These are phyloP conservation scores for Conistra vaccinii DNA, from an alignment of 2,888 invertebrate genomes.

Conservation along the genomic window DNA sequence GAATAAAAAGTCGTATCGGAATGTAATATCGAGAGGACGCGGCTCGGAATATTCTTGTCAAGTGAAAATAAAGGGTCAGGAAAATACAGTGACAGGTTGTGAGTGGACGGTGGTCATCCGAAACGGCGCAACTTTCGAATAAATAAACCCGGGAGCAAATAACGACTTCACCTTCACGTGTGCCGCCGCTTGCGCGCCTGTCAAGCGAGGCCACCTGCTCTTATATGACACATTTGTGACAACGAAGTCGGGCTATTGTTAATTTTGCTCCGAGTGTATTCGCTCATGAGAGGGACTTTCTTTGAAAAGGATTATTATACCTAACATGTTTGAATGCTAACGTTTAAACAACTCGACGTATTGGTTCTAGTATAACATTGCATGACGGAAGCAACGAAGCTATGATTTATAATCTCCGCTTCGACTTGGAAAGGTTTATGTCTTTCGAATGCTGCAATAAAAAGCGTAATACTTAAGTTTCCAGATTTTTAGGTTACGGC, in stretches of 20 bases:
- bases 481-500: constrained; percentile 70
- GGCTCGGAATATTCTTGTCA: constrained; percentile 88
- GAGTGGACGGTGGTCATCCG: constrained; percentile 88
- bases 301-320: constrained; percentile 37
- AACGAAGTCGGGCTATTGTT: constrained; percentile 79
- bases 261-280: constrained; percentile 68
- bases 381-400: constrained; percentile 70
- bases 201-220: constrained; percentile 81
- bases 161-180: constrained; percentile 84
- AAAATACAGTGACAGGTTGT: constrained; percentile 89
- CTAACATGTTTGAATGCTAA: constrained; percentile 36
- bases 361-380: constrained; percentile 56
- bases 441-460: constrained; percentile 72
- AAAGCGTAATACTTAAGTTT: constrained; percentile 69
- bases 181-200: constrained; percentile 75
- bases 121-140: constrained; percentile 86
- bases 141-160: constrained; percentile 87
- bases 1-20: constrained; percentile 89
- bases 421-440: constrained; percentile 70
- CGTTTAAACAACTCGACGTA: constrained; percentile 50
- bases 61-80: constrained; percentile 89
- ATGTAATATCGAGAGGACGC: constrained; percentile 89
- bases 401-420: constrained; percentile 72
- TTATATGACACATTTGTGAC: constrained; percentile 83
- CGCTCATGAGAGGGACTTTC: constrained; percentile 39